Evolutionary conservation across 2,797 vertebrate species (phyloP).

Genomic region (Acropternis orthonyx): DNA sequence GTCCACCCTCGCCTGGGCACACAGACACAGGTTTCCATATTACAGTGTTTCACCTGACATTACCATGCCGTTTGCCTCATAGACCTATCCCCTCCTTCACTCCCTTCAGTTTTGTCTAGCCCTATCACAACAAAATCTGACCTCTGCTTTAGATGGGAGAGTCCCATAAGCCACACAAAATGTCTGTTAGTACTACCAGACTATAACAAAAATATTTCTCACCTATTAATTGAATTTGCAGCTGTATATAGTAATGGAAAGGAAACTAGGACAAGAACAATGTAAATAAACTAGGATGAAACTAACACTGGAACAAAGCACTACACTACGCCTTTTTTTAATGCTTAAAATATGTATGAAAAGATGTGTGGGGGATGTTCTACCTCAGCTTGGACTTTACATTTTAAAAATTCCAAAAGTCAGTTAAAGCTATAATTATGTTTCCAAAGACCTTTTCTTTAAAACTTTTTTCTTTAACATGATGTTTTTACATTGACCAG

Average conservation of each 20-base stretch:
- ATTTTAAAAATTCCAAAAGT: neutral
- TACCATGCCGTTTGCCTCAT: rapidly evolving
- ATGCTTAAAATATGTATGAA: neutral
- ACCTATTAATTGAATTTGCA: neutral
- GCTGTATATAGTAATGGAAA: neutral
- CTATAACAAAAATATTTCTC: neutral
- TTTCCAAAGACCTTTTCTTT: neutral
- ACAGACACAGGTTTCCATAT: neutral
- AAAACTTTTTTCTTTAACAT: neutral
- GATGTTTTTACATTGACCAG: too few species aligned
- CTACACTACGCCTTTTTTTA: neutral
- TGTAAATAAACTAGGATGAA: neutral
- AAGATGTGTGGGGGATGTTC: neutral
- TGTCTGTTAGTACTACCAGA: neutral
- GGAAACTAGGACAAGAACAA: neutral
- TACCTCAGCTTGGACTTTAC: neutral
- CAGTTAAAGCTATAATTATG: neutral
- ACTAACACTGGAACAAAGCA: neutral
- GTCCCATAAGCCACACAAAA: neutral
- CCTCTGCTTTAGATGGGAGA: neutral
- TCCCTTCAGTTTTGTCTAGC: neutral
- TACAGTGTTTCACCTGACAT: neutral
- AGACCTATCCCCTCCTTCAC: neutral
- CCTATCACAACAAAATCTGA: neutral
- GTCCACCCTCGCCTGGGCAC: neutral